phyloP scores from a whole-genome alignment of 2,797 vertebrate genomes.

The Telmatherina bonti region DNA sequence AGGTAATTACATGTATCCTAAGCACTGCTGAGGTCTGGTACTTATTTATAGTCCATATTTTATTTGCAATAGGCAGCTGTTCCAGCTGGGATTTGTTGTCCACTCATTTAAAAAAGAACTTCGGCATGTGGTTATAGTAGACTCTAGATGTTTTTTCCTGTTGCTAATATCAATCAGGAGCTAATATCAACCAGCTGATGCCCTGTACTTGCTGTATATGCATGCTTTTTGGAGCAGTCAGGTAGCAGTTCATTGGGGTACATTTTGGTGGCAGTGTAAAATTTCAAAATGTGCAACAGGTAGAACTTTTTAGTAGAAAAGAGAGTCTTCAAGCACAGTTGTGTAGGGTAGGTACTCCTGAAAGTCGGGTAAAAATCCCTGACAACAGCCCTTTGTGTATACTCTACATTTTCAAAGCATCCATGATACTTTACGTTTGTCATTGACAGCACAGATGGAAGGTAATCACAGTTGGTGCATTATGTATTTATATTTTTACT shows the following conservation, averaged over 20 bases:
- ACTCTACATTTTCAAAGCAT: background rate
- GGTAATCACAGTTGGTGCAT: background rate
- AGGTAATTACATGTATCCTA: constrained; percentile 10
- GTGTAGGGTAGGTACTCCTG: background rate
- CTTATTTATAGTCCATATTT: constrained; percentile 23
- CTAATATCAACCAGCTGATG: background rate
- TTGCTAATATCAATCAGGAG: too few relatives aligned
- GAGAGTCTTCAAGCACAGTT: background rate
- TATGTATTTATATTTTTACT: background rate
- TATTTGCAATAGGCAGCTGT: constrained; percentile 15
- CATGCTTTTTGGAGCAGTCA: background rate
- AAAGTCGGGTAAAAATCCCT: background rate
- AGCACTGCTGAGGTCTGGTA: constrained; percentile 12
- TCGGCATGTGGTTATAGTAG: too few relatives aligned
- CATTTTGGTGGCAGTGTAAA: background rate
- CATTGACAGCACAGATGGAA: background rate
- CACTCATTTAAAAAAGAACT: constrained; percentile 12
- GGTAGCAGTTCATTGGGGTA: background rate
- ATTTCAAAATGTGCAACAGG: background rate
- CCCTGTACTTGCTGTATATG: background rate
- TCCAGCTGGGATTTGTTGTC: constrained; percentile 24
- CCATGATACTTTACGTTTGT: background rate
- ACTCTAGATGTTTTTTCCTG: too few relatives aligned
- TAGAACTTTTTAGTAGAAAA: background rate
- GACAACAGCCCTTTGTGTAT: too few relatives aligned